phyloP scores from a whole-genome alignment of 2,888 invertebrate genomes.

The Aporophyla nigra region DNA sequence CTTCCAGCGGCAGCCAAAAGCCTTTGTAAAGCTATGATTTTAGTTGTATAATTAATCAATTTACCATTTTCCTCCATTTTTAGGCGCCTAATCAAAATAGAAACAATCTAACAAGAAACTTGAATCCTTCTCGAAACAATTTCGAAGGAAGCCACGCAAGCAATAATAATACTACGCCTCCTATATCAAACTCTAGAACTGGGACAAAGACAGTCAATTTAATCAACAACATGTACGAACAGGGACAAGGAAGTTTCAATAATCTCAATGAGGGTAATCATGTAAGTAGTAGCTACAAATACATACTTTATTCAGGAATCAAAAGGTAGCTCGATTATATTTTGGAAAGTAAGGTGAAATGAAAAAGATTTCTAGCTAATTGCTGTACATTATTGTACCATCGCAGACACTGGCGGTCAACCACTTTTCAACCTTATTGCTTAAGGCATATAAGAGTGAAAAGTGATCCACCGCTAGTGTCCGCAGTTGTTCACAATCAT shows the following conservation, averaged over 20 bases:
- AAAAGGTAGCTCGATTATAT: not conserved
- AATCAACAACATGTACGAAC: constrained; percentile 89
- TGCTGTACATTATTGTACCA: not conserved
- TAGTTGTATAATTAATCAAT: not conserved
- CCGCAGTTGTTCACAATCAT: not conserved
- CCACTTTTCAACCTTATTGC: no score
- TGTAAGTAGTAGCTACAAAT: constrained; percentile 72
- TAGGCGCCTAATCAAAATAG: constrained; percentile 86
- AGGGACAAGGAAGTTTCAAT: constrained; percentile 84
- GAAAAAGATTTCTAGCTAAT: not conserved
- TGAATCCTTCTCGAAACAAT: constrained; percentile 86
- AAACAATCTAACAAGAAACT: constrained; percentile 86
- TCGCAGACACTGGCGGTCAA: no score
- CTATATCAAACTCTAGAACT: constrained; percentile 79
- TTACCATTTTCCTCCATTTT: constrained; percentile 51
- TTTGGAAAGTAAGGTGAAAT: no score
- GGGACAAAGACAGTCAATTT: constrained; percentile 86
- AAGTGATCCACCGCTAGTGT: no score
- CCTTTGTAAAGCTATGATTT: not conserved
- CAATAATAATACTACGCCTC: constrained; percentile 83
- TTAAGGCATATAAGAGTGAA: no score
- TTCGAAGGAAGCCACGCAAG: constrained; percentile 83
- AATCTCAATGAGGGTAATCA: constrained; percentile 86
- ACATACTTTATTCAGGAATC: not conserved
- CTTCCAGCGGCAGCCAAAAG: no score